A percentile compares a stretch with the other conserved stretches of the same genome.
Conservation (phyloP, 1,140 invertebrate genomes). For the Anastrepha obliqua region DNA sequence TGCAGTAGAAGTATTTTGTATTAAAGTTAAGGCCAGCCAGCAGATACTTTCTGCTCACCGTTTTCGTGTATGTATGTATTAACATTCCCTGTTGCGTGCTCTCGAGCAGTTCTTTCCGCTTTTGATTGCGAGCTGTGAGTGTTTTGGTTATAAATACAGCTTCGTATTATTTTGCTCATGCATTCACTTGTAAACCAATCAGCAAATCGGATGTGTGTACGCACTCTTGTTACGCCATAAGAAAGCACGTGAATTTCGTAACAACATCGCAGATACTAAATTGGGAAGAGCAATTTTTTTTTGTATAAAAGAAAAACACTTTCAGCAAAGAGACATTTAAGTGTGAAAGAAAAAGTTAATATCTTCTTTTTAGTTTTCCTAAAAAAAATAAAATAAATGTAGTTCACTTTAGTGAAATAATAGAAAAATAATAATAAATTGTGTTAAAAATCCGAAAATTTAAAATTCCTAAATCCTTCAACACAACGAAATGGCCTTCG, state of each 20-base stretch:
- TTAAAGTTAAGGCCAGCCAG: neutral
- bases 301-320: neutral
- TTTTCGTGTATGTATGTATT: neutral
- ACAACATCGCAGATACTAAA: neutral
- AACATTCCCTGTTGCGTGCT: neutral
- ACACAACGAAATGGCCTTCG: conserved; percentile 65
- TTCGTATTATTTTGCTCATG: no score
- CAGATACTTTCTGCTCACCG: no score
- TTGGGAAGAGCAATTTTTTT: neutral
- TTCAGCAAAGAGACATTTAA: neutral
- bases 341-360: conserved; percentile 51
- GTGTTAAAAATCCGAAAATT: conserved; percentile 61
- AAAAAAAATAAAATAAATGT: no score
- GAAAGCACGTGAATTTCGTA: no score
- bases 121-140: neutral
- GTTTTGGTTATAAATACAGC: no score
- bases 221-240: no score
- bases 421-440: conserved; percentile 60
- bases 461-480: conserved; percentile 52
- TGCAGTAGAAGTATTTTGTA: neutral
- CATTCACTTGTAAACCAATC: no score
- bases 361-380: neutral
- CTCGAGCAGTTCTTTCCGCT: neutral
- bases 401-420: neutral
- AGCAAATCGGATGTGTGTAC: no score